Base-by-base conservation (phyloP, 1,140 invertebrate genomes). In the Drosophila ercepeae region DNA sequence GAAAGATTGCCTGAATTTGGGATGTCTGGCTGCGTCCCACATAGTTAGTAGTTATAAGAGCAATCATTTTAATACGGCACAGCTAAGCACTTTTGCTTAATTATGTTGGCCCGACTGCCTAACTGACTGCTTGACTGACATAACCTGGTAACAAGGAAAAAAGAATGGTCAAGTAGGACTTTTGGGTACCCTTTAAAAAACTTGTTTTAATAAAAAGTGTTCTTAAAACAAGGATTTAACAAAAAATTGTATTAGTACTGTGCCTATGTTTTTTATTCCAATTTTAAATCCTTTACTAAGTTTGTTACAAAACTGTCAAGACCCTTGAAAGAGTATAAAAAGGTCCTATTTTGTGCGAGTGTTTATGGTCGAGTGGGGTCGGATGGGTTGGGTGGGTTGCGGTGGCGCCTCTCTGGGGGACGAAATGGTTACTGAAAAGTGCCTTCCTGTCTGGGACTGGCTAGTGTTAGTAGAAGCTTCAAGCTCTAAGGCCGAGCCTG, bases 21-120 rank as follows among this genome's bases (percentile, higher is more conserved):
- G 25, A 45, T 50, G 25, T 46, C 39, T 41, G 39, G 39, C 23
- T 53, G 41, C 46, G 57, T 45, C 55, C 68, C 68, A 72, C 70
- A 74, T 84, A 76, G 79, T 67, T 81, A 54, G 76, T 84, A 86
- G 81, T 84, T 84, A 84, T 84, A 76, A 84, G 81, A 84, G 81
- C 79, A 84, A 84, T 84, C 79, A 84, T 84, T 84, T 84, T 84
- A 86, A 84, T 84, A 84, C 54, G 79, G 79, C 79, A 68, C 81
- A 84, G 79, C 79, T 84, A 84, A 86, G 79, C 79, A 84, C 79
- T 84, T 84, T 84, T 84, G 79, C 79, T 84, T 84, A 84, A 84
- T 84, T 84, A 84, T 84, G 79, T 86, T 84, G 76, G 75, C 75
- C 69, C 61, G 52, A 75, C 61, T 36, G 52, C 70, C 61, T 65